Evolutionary conservation across 2,888 invertebrate species (phyloP), one percentile per base, ranked within the genome.

Genomic region (Stenoptilia bipunctidactyla): DNA sequence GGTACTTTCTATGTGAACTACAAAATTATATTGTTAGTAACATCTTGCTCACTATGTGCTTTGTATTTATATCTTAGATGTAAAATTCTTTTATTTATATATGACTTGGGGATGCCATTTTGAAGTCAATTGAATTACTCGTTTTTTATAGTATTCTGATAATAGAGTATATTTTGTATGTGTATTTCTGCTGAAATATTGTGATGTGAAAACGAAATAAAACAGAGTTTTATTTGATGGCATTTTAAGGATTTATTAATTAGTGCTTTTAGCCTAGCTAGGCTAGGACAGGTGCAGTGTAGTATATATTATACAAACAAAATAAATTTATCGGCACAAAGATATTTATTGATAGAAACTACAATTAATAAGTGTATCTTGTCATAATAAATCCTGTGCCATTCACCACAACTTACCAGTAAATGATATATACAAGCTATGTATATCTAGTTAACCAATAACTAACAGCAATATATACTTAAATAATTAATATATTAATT

Each of bases 391-490:
- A 67, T 66, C 51, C 66, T 53, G 82, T 82, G 82, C 82, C 82
- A 82, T 82, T 67, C 48, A 61, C 73, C 70, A 73, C 69, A 61
- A 61, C 70, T 72, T 66, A 66, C 66, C 69, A 70, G n/a, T n/a
- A n/a, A n/a, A n/a, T n/a, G n/a, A 72, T 70, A 65, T 63, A 58
- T 56, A 58, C 52, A 58, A 56, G n/a, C 55, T 64, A 64, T 56
- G 60, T 61, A 65, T 67, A 65, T 62, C 58, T 66, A 74, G 72
- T 74, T 73, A 74, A 73, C 71, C 63, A 58, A 71, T 53, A 67
- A 73, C 67, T 80, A 79, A 82, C 80, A 77, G 77, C 79, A 79
- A 82, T 82, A 80, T 70, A n/a, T 77, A 80, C 79, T 75, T 82
- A 80, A 80, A 65, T 60, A 66, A 58, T 66, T 73, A 75, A 79